These are phyloP conservation scores for Nasonia giraulti DNA, from an alignment of 1,140 invertebrate genomes.

Conservation along the genomic window DNA sequence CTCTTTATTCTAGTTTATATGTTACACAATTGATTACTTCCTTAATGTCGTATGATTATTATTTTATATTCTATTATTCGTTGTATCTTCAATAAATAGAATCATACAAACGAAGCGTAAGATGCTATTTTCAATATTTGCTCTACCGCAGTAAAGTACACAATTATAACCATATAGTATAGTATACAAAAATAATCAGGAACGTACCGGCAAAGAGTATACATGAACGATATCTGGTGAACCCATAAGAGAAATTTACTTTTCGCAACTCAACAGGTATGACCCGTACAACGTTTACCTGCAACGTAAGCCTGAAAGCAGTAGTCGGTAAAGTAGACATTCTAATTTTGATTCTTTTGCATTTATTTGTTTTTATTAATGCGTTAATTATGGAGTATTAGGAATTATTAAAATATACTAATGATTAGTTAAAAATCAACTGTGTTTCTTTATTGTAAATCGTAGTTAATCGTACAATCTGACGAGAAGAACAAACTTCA, in stretches of 20 bases:
- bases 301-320: not conserved
- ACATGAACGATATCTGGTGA: not conserved
- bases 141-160: no score
- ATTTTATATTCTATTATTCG: no score
- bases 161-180: no score
- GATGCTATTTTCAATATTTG: no score
- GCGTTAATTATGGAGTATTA: not conserved
- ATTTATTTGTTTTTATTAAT: not conserved
- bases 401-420: not conserved
- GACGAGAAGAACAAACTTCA: not conserved
- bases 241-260: not conserved
- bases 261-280: not conserved
- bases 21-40: no score
- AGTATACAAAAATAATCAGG: no score
- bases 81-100: no score
- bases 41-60: no score
- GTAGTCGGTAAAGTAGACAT: conserved; percentile 13
- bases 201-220: no score
- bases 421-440: not conserved
- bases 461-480: not conserved
- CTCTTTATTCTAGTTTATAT: no score
- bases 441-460: not conserved
- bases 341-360: not conserved
- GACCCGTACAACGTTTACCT: not conserved
- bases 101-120: no score